These are phyloP conservation scores for Ethmia dodecea DNA, from an alignment of 2,888 invertebrate genomes.

Conservation along the genomic window DNA sequence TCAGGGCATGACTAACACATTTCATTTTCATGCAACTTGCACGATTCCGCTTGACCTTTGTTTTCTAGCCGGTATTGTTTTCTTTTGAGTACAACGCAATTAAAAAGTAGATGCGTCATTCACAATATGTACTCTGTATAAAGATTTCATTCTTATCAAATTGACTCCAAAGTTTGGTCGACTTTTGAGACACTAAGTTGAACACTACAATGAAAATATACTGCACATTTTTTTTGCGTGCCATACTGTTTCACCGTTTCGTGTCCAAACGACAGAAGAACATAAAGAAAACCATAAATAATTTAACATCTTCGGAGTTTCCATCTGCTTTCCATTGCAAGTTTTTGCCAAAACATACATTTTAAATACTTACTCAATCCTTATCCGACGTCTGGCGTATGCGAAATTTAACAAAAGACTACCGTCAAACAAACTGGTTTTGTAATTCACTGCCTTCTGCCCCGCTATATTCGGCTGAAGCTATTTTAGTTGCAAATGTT, in stretches of 20 bases:
- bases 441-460: slow-evolving; percentile 29
- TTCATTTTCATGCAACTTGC: slow-evolving; percentile 52
- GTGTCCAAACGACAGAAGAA: too few species aligned
- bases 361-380: slow-evolving; percentile 7
- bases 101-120: slow-evolving; percentile 39
- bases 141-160: not conserved
- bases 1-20: slow-evolving; percentile 46
- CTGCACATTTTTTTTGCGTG: too few species aligned
- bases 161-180: too few species aligned
- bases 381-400: slow-evolving; percentile 1
- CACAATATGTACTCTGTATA: slow-evolving; percentile 31
- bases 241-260: too few species aligned
- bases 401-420: slow-evolving; percentile 27
- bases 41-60: slow-evolving; percentile 62
- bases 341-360: slow-evolving; percentile 3
- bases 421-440: slow-evolving; percentile 36
- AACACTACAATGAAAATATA: too few species aligned
- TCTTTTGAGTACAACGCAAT: slow-evolving; percentile 36
- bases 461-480: slow-evolving; percentile 31
- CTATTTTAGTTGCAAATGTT: slow-evolving; percentile 33
- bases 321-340: slow-evolving; percentile 9
- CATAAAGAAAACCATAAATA: slow-evolving; percentile 17
- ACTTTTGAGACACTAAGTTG: too few species aligned
- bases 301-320: slow-evolving; percentile 15
- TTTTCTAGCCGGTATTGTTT: slow-evolving; percentile 45